Evolutionary conservation across 2,113 vertebrate genomes (phyloP).

Genomic region (Bubalus kerabau): DNA sequence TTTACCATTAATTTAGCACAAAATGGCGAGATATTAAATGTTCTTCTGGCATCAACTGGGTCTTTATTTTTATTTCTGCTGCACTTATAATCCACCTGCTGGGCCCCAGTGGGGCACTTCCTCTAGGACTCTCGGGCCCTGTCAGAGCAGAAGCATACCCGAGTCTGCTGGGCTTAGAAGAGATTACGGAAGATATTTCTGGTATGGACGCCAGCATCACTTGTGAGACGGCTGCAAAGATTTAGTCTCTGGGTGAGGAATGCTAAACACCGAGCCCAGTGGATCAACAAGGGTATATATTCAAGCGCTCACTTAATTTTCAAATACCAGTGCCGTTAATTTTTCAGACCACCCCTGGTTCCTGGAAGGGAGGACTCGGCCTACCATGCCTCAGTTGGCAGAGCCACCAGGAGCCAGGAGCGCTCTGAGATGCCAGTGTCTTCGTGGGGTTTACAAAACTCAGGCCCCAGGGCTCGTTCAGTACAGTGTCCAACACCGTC

Average conservation of each 20-base stretch:
- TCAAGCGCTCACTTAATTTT: constrained; percentile 83
- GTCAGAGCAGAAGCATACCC: neutral
- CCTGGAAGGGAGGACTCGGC: constrained; percentile 76
- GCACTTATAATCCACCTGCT: constrained; percentile 61
- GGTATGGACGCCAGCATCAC: constrained; percentile 81
- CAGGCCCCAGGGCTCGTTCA: constrained; percentile 67
- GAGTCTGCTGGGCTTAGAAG: constrained; percentile 62
- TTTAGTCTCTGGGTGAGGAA: constrained; percentile 84
- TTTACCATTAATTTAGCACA: neutral
- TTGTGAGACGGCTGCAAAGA: constrained; percentile 79
- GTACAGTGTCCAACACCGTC: constrained; percentile 56
- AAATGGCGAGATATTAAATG: neutral
- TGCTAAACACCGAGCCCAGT: constrained; percentile 82
- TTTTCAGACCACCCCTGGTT: constrained; percentile 85
- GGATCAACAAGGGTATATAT: constrained; percentile 84
- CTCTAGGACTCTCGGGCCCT: constrained; percentile 24
- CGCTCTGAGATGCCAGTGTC: constrained; percentile 73
- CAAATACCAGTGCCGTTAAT: constrained; percentile 82
- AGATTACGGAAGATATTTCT: constrained; percentile 77
- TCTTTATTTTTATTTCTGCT: neutral
- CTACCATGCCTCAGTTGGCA: constrained; percentile 73
- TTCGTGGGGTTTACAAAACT: constrained; percentile 76
- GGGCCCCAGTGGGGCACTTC: neutral
- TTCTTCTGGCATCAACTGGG: neutral
- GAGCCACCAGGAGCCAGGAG: constrained; percentile 74